These are phyloP conservation scores for Xylota sylvarum DNA, from an alignment of 2,888 invertebrate genomes.

Conservation along the genomic window DNA sequence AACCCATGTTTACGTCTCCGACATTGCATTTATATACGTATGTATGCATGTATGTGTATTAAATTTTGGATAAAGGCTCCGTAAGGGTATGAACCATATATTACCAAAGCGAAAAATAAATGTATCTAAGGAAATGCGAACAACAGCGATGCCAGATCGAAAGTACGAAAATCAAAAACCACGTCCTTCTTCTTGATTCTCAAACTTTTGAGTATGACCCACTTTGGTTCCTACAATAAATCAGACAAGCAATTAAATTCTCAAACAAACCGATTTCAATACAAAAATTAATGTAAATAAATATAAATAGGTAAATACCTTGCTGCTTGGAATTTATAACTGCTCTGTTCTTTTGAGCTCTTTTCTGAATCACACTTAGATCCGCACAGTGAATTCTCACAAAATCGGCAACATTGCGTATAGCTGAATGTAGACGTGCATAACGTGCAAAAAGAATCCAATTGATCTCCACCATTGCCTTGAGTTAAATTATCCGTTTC, in stretches of 20 bases:
- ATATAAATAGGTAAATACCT: slow-evolving; percentile 64
- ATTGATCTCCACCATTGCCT: slow-evolving; percentile 76
- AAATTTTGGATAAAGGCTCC: too few relatives aligned
- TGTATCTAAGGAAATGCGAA: too few relatives aligned
- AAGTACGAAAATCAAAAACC: neutral
- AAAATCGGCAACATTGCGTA: slow-evolving; percentile 83
- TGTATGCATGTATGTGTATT: too few relatives aligned
- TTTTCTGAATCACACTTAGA: slow-evolving; percentile 83
- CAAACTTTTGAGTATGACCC: neutral
- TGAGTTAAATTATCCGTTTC: slow-evolving; percentile 44
- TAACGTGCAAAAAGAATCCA: slow-evolving; percentile 84
- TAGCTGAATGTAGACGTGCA: slow-evolving; percentile 85
- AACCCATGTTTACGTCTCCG: too few relatives aligned
- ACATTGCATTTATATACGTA: too few relatives aligned
- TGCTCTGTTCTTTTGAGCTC: slow-evolving; percentile 52
- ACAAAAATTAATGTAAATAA: neutral
- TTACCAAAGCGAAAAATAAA: too few relatives aligned
- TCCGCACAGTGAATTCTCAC: slow-evolving; percentile 83
- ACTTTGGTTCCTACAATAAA: too few relatives aligned
- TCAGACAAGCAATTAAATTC: too few relatives aligned
- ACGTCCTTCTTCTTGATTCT: neutral
- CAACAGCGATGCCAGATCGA: neutral
- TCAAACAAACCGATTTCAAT: too few relatives aligned
- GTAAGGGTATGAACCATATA: too few relatives aligned
- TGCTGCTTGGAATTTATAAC: neutral